These are phyloP conservation scores for Conus ventricosus DNA, from an alignment of 1,140 invertebrate species.

Conservation along the genomic window DNA sequence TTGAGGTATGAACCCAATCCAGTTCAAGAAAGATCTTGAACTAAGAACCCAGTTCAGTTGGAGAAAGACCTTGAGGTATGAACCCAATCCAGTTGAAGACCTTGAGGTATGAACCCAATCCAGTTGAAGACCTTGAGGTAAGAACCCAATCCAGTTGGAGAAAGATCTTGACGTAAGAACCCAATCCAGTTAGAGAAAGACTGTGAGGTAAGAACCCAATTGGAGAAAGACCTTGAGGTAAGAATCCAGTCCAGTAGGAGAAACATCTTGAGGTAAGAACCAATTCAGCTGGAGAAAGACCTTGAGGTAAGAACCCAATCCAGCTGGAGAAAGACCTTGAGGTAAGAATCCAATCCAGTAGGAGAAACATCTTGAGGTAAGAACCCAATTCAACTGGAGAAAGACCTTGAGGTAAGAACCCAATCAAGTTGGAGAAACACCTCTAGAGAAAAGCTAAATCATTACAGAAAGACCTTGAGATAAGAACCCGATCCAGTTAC, in stretches of 20 bases:
- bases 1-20: constrained; percentile 51
- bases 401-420: constrained; percentile 62
- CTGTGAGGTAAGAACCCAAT: constrained; percentile 35
- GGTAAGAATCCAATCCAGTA: constrained; percentile 27
- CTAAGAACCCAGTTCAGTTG: constrained; percentile 33
- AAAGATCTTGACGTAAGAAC: constrained; percentile 62
- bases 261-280: constrained; percentile 29
- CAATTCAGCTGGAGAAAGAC: constrained; percentile 34
- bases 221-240: constrained; percentile 69
- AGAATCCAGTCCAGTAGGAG: background rate
- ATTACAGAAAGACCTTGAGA: constrained; percentile 58
- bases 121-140: constrained; percentile 16
- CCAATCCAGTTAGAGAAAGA: constrained; percentile 28
- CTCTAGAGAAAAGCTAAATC: too few relatives aligned
- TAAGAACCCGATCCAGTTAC: constrained; percentile 45
- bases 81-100: constrained; percentile 63
- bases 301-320: constrained; percentile 7
- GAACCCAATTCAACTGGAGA: constrained; percentile 59
- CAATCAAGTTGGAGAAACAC: background rate
- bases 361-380: constrained; percentile 30
- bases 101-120: constrained; percentile 53
- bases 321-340: constrained; percentile 66
- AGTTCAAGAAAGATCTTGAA: constrained; percentile 61
- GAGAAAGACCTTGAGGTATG: constrained; percentile 32
- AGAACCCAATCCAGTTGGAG: constrained; percentile 59